Base-by-base conservation (phyloP, 2,888 invertebrate species). In the Phengaris alcon region DNA sequence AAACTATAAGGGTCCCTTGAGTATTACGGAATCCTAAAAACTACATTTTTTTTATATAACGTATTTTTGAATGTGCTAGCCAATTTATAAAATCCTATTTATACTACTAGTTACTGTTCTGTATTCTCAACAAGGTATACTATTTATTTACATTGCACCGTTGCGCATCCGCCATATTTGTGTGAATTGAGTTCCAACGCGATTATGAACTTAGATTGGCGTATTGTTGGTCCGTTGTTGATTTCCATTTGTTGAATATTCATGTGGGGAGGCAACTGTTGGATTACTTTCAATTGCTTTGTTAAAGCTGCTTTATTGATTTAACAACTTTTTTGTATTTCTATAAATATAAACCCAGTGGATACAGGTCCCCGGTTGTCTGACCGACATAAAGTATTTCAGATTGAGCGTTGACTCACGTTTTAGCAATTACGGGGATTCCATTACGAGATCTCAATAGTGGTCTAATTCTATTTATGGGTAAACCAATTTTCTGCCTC, bases 171-270 rank as follows among this genome's bases (percentile, higher is more conserved):
- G 59, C 57, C 57, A 57, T 22, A 22, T 59, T 59, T 59, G 59
- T 12, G 12, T 59, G 59, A 59, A 59, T 59, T 59, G 59, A 35
- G 59, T 35, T 59, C 10, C 12, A 64, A 64, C 64, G 35, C 13
- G 35, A 64, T 64, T 64, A 64, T 13, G 64, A 64, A 64, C 64
- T 64, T 64, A 5, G 12, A 44, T 64, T 64, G 3, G 12, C 35
- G 35, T 64, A 22, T 64, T 64, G 64, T 64, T 12, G 64, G 35
- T 64, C 64, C 12, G 35, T 64, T 64, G 64, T 64, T 12, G 12
- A 64, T 64, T 64, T 13, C 64, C 35, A 64, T 64, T 44, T 64
- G 64, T 64, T 64, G 64, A 64, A 64, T 64, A 64, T 64, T 64
- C 35, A 64, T 44, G 64, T n/a, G 6, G 12, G 2, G 35, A 6